Conservation (phyloP, 2,797 vertebrate species). For the Rhinatrema bivittatum region DNA sequence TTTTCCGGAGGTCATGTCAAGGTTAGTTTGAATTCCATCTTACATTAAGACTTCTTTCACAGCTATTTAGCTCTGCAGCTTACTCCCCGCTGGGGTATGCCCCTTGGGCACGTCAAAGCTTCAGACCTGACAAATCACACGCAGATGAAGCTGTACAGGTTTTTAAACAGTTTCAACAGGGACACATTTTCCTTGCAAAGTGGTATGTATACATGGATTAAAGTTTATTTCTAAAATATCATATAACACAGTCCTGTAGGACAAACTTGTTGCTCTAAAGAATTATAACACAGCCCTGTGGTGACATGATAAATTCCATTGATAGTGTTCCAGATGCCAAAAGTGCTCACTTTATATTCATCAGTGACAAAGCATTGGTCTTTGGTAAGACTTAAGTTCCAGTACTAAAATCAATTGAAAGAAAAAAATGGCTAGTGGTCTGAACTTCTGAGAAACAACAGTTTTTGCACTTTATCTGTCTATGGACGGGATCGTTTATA, state of each 20-base stretch:
- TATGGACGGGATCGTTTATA: too few relatives aligned
- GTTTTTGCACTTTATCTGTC: too few relatives aligned
- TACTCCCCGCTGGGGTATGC: conserved; percentile 68
- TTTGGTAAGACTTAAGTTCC: conserved; percentile 58
- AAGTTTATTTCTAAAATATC: conserved; percentile 43
- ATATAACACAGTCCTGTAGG: conserved; percentile 39
- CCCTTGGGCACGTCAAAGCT: conserved; percentile 70
- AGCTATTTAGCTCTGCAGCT: conserved; percentile 72
- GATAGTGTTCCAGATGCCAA: conserved; percentile 29
- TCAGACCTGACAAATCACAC: conserved; percentile 76
- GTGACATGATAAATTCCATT: conserved; percentile 27
- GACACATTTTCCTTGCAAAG: conserved; percentile 34
- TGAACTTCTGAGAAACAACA: too few relatives aligned
- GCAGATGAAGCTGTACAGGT: conserved; percentile 72
- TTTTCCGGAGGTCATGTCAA: conserved; percentile 73
- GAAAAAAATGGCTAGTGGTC: conserved; percentile 21
- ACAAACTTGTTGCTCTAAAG: conserved; percentile 27
- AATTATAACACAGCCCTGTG: conserved; percentile 27
- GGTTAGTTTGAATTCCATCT: conserved; percentile 75
- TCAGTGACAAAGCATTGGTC: conserved; percentile 53
- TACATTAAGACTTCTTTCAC: conserved; percentile 77
- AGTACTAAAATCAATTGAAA: conserved; percentile 38
- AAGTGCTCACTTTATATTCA: conserved; percentile 41
- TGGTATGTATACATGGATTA: conserved; percentile 8
- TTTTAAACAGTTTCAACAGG: conserved; percentile 66